These are phyloP conservation scores for Drosophila yooni DNA, from an alignment of 2,888 invertebrate genomes.

Conservation along the genomic window DNA sequence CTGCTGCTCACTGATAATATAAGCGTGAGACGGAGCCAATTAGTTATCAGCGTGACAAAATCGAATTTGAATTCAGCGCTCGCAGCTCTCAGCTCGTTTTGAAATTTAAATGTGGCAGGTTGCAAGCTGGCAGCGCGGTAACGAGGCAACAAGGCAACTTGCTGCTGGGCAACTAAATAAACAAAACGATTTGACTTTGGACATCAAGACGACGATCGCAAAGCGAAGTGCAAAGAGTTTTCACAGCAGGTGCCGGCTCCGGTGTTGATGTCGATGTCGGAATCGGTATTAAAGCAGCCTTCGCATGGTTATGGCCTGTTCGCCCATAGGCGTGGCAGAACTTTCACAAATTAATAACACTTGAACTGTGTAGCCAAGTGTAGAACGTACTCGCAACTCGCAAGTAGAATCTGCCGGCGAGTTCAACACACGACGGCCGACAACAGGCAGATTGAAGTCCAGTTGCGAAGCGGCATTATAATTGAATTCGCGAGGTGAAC, in stretches of 20 bases:
- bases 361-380: constrained; percentile 41
- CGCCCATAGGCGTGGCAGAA: constrained; percentile 66
- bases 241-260: constrained; percentile 59
- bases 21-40: constrained; percentile 49
- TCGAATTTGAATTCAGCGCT: constrained; percentile 39
- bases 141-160: constrained; percentile 8
- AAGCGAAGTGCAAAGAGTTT: constrained; percentile 20
- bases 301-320: constrained; percentile 3
- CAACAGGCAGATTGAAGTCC: constrained; percentile 25
- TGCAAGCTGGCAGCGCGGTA: constrained; percentile 22
- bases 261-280: constrained; percentile 13
- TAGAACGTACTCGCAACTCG: constrained; percentile 31
- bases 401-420: constrained; percentile 27
- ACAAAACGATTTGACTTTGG: constrained; percentile 57
- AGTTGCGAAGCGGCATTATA: constrained; percentile 65
- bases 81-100: constrained; percentile 43
- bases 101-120: constrained; percentile 75
- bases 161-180: constrained; percentile 34
- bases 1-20: constrained; percentile 33
- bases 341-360: constrained; percentile 80
- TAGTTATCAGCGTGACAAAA: constrained; percentile 71
- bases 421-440: constrained; percentile 52
- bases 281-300: constrained; percentile 5
- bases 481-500: constrained; percentile 79
- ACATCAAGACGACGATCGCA: constrained; percentile 19